Evolutionary conservation across 2,113 vertebrate species (phyloP), one percentile per base, ranked within the genome.

Genomic region (Tachysurus vachellii): DNA sequence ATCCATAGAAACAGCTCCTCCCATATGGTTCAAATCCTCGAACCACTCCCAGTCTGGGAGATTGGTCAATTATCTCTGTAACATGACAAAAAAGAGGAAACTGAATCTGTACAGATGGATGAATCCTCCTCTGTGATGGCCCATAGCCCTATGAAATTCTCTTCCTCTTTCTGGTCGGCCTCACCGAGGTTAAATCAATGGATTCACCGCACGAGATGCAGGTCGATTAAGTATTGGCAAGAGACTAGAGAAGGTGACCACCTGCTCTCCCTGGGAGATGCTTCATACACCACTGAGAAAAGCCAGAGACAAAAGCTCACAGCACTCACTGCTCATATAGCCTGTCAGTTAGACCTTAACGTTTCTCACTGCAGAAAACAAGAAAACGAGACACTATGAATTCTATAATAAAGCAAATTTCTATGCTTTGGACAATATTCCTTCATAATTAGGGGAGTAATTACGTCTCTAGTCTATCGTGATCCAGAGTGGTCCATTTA

Each of bases 201-300:
- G 73, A 86, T 89, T 88, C 89, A 89, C 91, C 89, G 92, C 91
- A 90, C 84, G 80, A 89, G 89, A 89, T 88, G 88, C 92, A 86
- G 91, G 91, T 93, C 91, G 90, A 94, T 94, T 93, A 92, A 92
- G 87, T 91, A 93, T 94, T 93, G 93, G 92, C 92, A 93, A 89
- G 82, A 47, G 36, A 66, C 90, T 89, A 87, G 85, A 90, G 87
- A 88, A 82, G 92, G 89, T 88, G 85, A 91, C 92, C 93, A 93
- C 93, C 94, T 94, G 93, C 93, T 93, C 89, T 88, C 90, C 89
- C 92, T 75, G 66, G 89, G 89, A 90, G 79, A 84, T 87, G 56
- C 85, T 81, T 88, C 85, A 91, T 89, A 89, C 83, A 89, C 90
- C 85, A 89, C 86, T 80, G 89, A 93, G 91, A 91, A 88, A 90